Percentiles rank a stretch among this genome's conserved stretches.
phyloP scores from a whole-genome alignment of 2,888 invertebrate species.

The Coecobrya sp. region DNA sequence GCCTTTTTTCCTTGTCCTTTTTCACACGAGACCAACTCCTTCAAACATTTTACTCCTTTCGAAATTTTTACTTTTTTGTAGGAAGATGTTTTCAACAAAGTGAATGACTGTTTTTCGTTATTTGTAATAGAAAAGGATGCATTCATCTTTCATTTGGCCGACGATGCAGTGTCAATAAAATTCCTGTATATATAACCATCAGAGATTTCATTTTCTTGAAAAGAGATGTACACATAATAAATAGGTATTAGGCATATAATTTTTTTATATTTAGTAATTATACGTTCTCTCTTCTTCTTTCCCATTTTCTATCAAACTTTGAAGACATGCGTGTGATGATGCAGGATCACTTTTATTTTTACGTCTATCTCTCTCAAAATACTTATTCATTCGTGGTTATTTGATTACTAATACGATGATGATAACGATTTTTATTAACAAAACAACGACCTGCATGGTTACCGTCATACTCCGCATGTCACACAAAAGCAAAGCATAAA shows the following conservation, averaged over 20 bases:
- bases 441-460: not conserved
- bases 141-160: not conserved
- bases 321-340: not conserved
- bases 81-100: not conserved
- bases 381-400: not conserved
- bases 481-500: not conserved
- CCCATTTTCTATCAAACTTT: not conserved
- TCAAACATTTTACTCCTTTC: not conserved
- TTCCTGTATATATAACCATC: no score
- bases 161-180: no score
- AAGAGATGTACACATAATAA: no score
- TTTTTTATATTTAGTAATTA: no score
- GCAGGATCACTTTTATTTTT: not conserved
- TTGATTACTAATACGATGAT: not conserved
- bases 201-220: not conserved
- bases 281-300: not conserved
- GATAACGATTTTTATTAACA: not conserved
- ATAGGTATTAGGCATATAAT: no score
- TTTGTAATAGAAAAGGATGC: not conserved
- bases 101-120: not conserved
- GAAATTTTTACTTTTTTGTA: not conserved
- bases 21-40: not conserved
- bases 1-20: slow-evolving; percentile 38
- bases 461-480: not conserved
- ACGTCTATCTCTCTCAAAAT: not conserved